These are phyloP conservation scores for Cygnus atratus DNA, from an alignment of 2,113 vertebrate species.

Conservation along the genomic window DNA sequence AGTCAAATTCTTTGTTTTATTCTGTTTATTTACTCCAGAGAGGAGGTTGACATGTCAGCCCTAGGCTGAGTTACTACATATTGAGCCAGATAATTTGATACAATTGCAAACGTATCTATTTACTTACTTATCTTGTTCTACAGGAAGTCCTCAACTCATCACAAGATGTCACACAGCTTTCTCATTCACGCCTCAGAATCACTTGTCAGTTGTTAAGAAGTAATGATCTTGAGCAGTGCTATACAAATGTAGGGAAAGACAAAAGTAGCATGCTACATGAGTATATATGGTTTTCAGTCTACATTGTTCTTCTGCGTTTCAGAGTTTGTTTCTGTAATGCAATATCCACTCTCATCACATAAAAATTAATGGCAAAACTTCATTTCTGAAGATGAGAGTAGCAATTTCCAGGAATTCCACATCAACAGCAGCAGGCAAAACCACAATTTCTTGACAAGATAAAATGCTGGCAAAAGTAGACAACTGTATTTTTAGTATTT, in stretches of 20 bases:
- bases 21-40: neutral
- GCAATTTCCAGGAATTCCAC: neutral
- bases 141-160: neutral
- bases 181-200: neutral
- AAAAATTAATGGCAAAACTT: neutral
- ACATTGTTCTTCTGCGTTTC: neutral
- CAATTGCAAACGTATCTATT: neutral
- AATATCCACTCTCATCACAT: neutral
- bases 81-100: neutral
- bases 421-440: neutral
- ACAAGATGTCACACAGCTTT: neutral
- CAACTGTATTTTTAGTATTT: neutral
- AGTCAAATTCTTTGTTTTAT: neutral
- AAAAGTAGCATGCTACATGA: neutral
- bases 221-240: neutral
- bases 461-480: neutral
- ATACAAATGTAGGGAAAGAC: neutral
- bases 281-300: neutral
- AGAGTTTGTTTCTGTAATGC: neutral
- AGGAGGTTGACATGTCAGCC: neutral
- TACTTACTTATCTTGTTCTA: neutral
- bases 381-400: neutral
- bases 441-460: neutral
- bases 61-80: neutral
- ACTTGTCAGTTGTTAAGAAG: neutral